Evolutionary conservation across 2,113 vertebrate species (phyloP), one percentile per base, ranked within the genome.

Genomic region (Pteruthius melanotis): DNA sequence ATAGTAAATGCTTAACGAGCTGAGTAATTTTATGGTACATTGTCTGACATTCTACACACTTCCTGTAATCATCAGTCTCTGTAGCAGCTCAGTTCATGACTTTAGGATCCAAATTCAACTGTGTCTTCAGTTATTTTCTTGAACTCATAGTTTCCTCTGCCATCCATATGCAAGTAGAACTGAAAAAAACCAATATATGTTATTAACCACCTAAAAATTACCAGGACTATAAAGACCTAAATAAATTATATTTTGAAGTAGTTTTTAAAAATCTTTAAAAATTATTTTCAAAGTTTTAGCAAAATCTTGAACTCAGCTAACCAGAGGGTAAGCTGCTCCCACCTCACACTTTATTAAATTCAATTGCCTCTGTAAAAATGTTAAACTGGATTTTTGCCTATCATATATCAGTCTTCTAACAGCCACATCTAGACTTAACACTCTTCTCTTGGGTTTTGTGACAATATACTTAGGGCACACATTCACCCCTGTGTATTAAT

Each of bases 101-200:
- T 93, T 98, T 98, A 99, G 23, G 99, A 99, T 90, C 99, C 99
- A 95, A 99, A 99, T 97, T 99, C 99, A 72, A 99, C 97, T 6
- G 99, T 99, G 47, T 99, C 99, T 82, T 99, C 98, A 30, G 99
- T 99, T 97, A 99, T 99, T 96, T 98, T 98, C 96, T 99, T 99
- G 98, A 99, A 99, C 74, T 99, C 99, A 11, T 99, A 99, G 97
- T 98, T 99, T 66, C 99, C 99, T 98, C 99, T 98, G 49, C 99
- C 99, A 54, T 99, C 99, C 99, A 99, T 99, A 96, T 99, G 99
- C 78, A 99, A 98, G 65, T 99, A 99, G 96, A 97, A 99, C 99
- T 99, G 68, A 76, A 95, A 95, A 35, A 93, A 72, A 71, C 33
- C 49, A 83, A 59, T 5, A 57, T 1, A 70, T 1, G 7, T 69